phyloP scores from a whole-genome alignment of 2,113 vertebrate genomes.

The Brachyhypopomus gauderio region DNA sequence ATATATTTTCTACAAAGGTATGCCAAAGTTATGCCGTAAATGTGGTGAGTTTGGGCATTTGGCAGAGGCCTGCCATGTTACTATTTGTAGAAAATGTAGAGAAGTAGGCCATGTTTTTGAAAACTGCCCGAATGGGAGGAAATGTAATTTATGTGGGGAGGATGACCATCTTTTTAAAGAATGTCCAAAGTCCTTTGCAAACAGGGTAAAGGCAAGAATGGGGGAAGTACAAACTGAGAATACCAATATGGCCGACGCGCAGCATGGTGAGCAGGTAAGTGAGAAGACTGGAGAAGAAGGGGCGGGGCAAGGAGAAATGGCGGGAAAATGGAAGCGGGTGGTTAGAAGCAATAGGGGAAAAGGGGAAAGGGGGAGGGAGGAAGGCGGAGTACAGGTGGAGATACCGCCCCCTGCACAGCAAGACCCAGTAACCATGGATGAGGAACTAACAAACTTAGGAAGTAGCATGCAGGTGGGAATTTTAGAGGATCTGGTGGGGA shows the following conservation, averaged over 20 bases:
- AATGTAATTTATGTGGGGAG: slow-evolving; percentile 27
- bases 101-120: slow-evolving; percentile 39
- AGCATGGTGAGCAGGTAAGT: not conserved
- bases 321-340: no score
- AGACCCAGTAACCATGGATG: no score
- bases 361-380: no score
- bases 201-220: slow-evolving; percentile 4
- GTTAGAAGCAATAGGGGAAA: no score
- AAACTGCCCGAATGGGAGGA: slow-evolving; percentile 34
- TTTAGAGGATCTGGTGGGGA: no score
- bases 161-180: slow-evolving; percentile 23
- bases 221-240: not conserved
- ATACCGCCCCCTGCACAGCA: no score
- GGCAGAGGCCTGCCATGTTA: slow-evolving; percentile 20
- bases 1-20: no score
- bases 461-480: no score
- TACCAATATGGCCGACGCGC: not conserved
- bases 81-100: slow-evolving; percentile 42
- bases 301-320: not conserved
- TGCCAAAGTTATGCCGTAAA: no score
- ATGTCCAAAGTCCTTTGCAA: slow-evolving; percentile 38
- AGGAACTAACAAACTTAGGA: no score
- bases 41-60: no score
- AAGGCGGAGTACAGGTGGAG: slow-evolving; percentile 15
- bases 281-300: no score